These are phyloP conservation scores for Grapholita molesta DNA, from an alignment of 1,140 invertebrate species.

Conservation along the genomic window DNA sequence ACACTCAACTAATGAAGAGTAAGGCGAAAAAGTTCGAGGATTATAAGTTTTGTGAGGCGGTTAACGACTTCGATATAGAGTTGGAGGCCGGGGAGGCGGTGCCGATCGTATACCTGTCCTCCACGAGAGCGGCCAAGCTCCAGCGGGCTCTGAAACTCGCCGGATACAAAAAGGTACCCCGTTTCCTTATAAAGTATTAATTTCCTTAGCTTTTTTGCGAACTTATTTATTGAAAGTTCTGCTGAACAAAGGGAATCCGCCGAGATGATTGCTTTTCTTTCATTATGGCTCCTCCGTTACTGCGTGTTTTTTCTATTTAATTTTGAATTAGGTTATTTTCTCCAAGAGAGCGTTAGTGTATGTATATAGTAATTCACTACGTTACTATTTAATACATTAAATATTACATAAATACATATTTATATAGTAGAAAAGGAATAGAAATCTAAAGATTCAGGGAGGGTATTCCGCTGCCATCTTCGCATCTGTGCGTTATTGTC, in stretches of 20 bases:
- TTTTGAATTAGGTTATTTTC: background rate
- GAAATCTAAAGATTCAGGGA: no score
- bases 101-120: slow-evolving; percentile 66
- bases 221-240: slow-evolving; percentile 1
- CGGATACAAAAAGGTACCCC: slow-evolving; percentile 66
- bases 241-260: slow-evolving; percentile 8
- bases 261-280: slow-evolving; percentile 6
- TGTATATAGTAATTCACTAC: background rate
- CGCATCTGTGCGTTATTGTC: no score
- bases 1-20: slow-evolving; percentile 57
- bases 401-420: no score
- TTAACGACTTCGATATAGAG: slow-evolving; percentile 68
- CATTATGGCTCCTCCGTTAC: slow-evolving; percentile 24
- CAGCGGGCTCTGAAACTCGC: slow-evolving; percentile 56
- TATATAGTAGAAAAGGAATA: no score
- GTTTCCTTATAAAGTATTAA: slow-evolving; percentile 14
- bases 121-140: slow-evolving; percentile 56
- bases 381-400: no score
- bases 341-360: background rate
- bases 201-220: slow-evolving; percentile 21
- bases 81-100: slow-evolving; percentile 58
- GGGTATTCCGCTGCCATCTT: no score
- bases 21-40: slow-evolving; percentile 59
- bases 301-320: background rate
- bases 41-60: slow-evolving; percentile 70